Base-by-base conservation (phyloP, 2,113 vertebrate genomes). In the Scolopax mira region DNA sequence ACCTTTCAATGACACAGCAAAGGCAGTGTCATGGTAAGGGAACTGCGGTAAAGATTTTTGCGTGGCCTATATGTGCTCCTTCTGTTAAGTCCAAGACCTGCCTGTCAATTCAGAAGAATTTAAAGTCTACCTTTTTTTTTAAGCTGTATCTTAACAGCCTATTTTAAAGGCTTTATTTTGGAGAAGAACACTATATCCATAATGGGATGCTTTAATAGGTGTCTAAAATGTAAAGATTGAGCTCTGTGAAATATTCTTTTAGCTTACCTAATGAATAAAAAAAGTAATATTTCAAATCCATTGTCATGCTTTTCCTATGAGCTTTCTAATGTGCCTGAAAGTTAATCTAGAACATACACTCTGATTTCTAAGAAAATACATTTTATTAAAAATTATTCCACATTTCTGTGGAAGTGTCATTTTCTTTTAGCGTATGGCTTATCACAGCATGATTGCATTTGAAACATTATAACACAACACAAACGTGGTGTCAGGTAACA, bases 371-470 rank as follows among this genome's bases (percentile, higher is more conserved):
- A 87, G 49, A 93, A 91, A 94, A 85, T 65, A 31, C 4, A 33
- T 87, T 82, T 81, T 77, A 78, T 75, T 85, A 66, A 70, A 60
- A 85, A 70, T 41, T 41, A 83, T 71, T 91, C 79, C 37, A 33
- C 37, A 33, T 87, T 91, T 96, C 65, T 85, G 49, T n/a, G 79
- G 49, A 74, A 91, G 44, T 10, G 8, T 73, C 15, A 37, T 41
- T 90, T 73, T 78, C 71, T 84, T 91, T 80, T n/a, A 58, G 39
- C 80, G 44, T 54, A 78, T 41, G 35, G 73, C n/a, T 86, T 79
- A 83, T 87, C 67, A 69, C 97, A 93, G 90, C 44, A 9, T 25
- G 95, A 77, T 86, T 1, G 11, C 79, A 92, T 93, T 85, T 84
- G 88, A 88, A 81, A 89, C 42, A 64, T 67, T 81, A 15, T 80